These are phyloP conservation scores for Sinotaia quadrata DNA, from an alignment of 2,888 invertebrate species.

Conservation along the genomic window DNA sequence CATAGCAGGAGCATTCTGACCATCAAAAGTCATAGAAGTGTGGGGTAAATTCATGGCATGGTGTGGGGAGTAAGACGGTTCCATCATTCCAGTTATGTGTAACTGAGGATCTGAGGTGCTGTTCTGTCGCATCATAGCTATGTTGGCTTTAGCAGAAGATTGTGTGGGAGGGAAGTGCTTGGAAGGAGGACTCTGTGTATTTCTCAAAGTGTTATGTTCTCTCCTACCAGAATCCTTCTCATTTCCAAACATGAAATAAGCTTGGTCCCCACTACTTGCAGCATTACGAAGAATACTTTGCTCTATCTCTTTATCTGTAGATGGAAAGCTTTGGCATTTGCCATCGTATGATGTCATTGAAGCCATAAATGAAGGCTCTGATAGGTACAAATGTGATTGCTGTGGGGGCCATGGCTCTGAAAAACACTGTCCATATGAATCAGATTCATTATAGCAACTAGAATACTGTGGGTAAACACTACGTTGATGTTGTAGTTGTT, in stretches of 20 bases:
- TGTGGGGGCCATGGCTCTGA: background rate
- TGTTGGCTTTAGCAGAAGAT: background rate
- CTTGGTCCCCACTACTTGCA: constrained; percentile 11
- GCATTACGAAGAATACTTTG: background rate
- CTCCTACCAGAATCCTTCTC: background rate
- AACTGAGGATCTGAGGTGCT: constrained; percentile 80
- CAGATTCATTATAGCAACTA: background rate
- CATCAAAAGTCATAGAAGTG: background rate
- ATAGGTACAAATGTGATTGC: constrained; percentile 10
- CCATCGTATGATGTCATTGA: background rate
- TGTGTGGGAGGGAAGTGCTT: constrained; percentile 38
- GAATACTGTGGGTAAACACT: background rate
- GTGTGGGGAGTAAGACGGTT: background rate
- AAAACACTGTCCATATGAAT: background rate
- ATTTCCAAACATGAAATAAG: background rate
- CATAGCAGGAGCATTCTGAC: background rate
- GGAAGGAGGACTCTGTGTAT: constrained; percentile 57
- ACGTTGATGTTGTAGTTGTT: background rate
- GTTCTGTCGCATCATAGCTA: constrained; percentile 73
- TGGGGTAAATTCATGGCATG: constrained; percentile 4
- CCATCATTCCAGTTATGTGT: constrained; percentile 37
- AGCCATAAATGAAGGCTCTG: background rate
- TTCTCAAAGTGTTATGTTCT: constrained; percentile 44
- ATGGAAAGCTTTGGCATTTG: constrained; percentile 24
- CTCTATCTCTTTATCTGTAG: background rate